phyloP scores from a whole-genome alignment of 2,113 vertebrate species.

The Baryphthengus martii region DNA sequence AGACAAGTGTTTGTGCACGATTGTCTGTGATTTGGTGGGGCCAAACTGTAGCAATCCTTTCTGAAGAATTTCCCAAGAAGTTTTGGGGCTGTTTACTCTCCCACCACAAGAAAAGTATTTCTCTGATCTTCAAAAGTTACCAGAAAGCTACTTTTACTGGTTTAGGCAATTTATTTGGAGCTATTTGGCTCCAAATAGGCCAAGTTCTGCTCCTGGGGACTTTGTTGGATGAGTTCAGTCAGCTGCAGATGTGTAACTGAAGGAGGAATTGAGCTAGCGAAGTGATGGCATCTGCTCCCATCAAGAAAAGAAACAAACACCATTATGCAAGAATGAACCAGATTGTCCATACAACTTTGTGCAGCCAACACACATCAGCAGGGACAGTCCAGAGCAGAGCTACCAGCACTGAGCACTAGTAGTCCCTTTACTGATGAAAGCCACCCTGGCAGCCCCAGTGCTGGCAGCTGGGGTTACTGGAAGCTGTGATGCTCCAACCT shows the following conservation, averaged over 20 bases:
- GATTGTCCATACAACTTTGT: not conserved
- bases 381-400: not conserved
- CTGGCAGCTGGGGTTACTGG: not conserved
- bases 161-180: not conserved
- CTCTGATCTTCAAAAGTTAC: not conserved
- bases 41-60: accelerated
- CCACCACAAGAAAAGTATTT: not conserved
- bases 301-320: not conserved
- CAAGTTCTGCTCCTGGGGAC: not conserved
- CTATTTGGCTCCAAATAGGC: not conserved
- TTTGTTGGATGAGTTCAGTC: not conserved
- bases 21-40: accelerated
- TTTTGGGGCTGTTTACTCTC: not conserved
- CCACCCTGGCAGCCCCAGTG: not conserved
- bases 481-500: not conserved
- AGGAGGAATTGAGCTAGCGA: not conserved
- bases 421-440: not conserved
- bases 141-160: not conserved
- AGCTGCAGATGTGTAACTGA: slow-evolving; percentile 14
- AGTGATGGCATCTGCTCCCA: not conserved
- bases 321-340: not conserved
- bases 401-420: not conserved
- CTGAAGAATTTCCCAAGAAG: not conserved
- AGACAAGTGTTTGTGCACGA: accelerated
- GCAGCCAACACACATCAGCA: not conserved